Evolutionary conservation across 2,888 invertebrate genomes (phyloP), one percentile per base, ranked within the genome.

Genomic region (Ennomos erosarius): DNA sequence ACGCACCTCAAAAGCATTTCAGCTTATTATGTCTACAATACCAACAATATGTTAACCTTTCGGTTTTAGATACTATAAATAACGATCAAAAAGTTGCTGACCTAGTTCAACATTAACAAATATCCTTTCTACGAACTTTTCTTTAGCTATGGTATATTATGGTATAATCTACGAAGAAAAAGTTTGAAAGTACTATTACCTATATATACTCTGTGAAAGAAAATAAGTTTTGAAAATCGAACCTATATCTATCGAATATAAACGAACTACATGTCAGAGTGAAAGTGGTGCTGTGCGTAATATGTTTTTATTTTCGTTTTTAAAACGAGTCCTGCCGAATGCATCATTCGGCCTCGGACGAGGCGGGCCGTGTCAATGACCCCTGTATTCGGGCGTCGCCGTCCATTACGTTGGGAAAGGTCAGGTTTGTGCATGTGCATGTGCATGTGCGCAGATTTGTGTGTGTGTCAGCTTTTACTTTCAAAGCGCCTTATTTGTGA

Each of bases 371-470:
- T 78, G 87, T 86, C 88, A 81, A 75, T 78, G 88, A 85, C 85
- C 89, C 73, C 76, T 74, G 85, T 84, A 84, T 91, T 90, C 86
- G 90, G 88, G 81, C 84, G 83, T 75, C 81, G 78, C 74, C 82
- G 82, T 75, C 81, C 81, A 85, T 84, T 83, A 75, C 75, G 83
- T 90, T 91, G 89, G 76, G 88, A 85, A 90, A 91, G 91, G 91
- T 91, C 90, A 91, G 87, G 83, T 77, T 73, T 83, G 81, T 80
- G 73, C 77, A 75, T 72, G 76, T 71, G 73, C 77, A 75, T 72
- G 76, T 71, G 65, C 65, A 75, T 72, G 76, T 71, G 65, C 65
- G 64, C 56, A 66, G 66, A 74, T 78, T 74, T 76, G 75, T 59
- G 71, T 77, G 74, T 57, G 75, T 65, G 75, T 67, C 55, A 61